Evolutionary conservation across 1,140 invertebrate species (phyloP).

Genomic region (Chymomyza costata): DNA sequence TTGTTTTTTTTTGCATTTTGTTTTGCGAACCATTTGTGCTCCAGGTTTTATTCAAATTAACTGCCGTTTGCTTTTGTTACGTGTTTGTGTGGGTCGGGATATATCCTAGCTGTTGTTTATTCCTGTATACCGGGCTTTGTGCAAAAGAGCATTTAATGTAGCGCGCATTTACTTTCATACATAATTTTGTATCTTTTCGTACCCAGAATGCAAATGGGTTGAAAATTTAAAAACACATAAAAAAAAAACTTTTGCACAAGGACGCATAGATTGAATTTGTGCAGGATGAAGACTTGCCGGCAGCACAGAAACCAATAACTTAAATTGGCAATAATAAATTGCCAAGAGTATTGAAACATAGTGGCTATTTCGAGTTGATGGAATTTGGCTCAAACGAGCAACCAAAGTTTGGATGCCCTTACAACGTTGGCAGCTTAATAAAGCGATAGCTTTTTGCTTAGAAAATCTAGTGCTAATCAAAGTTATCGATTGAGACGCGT

Average conservation of each 20-base stretch:
- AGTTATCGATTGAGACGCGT: no score
- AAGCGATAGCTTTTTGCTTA: no score
- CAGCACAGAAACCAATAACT: conserved; percentile 18
- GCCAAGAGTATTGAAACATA: conserved; percentile 16
- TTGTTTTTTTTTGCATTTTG: conserved; percentile 1
- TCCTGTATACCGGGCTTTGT: background rate
- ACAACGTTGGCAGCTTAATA: no score
- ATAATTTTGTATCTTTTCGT: conserved; percentile 28
- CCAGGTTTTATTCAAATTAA: conserved; percentile 56
- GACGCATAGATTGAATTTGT: no score
- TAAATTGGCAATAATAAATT: conserved; percentile 43
- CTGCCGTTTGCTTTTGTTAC: conserved; percentile 23
- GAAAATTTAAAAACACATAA: conserved; percentile 24
- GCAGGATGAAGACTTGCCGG: no score
- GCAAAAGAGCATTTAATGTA: conserved; percentile 47
- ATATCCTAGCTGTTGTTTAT: background rate
- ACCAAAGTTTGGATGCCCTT: no score
- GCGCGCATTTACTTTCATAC: conserved; percentile 39
- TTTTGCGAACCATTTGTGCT: conserved; percentile 18
- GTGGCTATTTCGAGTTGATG: no score
- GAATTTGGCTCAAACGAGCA: no score
- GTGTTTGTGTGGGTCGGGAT: background rate
- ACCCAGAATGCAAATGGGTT: conserved; percentile 18
- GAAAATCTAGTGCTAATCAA: no score
- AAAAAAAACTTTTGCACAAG: no score